Conservation (phyloP, 30 jellyfish, hydroid and myxozoan genomes). For the Pseudorhiza aurosa region DNA sequence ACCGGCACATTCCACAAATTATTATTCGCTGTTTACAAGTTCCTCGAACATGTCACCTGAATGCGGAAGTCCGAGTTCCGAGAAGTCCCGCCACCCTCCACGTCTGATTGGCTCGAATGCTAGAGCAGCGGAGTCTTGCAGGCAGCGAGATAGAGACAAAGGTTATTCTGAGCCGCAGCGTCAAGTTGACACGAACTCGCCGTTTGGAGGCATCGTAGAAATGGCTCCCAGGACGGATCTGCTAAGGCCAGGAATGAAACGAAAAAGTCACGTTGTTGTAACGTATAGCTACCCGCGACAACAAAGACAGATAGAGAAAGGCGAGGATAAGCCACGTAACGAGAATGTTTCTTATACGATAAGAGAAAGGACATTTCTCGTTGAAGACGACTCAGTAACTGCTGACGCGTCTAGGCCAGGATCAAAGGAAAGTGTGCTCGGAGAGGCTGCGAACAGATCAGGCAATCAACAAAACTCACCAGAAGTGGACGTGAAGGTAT, state of each 20-base stretch:
- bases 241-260: neutral
- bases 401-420: neutral
- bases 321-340: neutral
- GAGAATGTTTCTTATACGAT: slow-evolving; percentile 11
- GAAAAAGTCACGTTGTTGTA: slow-evolving; percentile 16
- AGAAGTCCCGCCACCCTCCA: slow-evolving; percentile 1
- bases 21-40: no score
- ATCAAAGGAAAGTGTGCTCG: neutral
- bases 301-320: neutral
- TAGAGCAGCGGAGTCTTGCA: neutral
- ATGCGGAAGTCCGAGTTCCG: slow-evolving; percentile 24
- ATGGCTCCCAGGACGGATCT: neutral
- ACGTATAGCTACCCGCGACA: slow-evolving; percentile 6
- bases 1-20: no score
- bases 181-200: neutral
- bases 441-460: neutral
- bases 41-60: neutral
- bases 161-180: neutral
- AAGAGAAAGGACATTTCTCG: neutral
- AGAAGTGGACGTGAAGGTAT: neutral
- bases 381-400: neutral
- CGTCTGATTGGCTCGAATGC: slow-evolving; percentile 14
- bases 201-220: neutral
- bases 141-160: neutral
- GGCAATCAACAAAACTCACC: neutral